Evolutionary conservation across 2,113 vertebrate genomes (phyloP), one percentile per base, ranked within the genome.

Genomic region (Pollimyrus isidori): DNA sequence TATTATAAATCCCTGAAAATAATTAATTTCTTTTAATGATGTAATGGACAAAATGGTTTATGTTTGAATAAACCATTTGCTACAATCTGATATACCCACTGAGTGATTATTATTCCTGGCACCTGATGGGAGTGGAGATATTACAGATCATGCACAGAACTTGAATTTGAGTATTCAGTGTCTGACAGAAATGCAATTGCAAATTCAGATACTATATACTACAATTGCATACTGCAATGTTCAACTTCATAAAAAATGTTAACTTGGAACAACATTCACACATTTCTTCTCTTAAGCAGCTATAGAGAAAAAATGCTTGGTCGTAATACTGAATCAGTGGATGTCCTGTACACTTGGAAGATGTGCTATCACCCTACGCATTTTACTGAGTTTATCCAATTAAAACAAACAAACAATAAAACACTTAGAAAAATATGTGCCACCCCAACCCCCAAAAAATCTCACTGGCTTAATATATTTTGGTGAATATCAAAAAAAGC

Each of bases 41-140:
- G 56, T 53, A 87, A 85, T 53, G 15, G 13, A 52, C 9, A 35
- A 87, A 87, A 87, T 87, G 87, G 87, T 45, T 87, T 45, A 39
- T n/a, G 21, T 39, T 42, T 62, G 53, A 46, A 50, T 87, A 56
- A 87, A 45, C 39, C 52, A 87, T 62, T 87, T 62, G 52, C 10
- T 30, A 35, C 62, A 58, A 30, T 39, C 49, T 87, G 56, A 19
- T 65, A 17, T 58, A 87, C 21, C 53, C 39, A n/a, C 26, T 48
- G 42, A 87, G 19, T n/a, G 17, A 65, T 17, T 23, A 23, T 45
- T 45, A 87, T 39, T 56, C 35, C 39, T 65, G 39, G 10, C 21
- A 65, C 23, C 52, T 65, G 56, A 11, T 39, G 21, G 50, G 17
- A 87, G 49, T 39, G 35, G 23, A 87, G 45, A 45, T 62, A 62